Evolutionary conservation across 2,113 vertebrate species (phyloP).

Genomic region (Telmatochromis sp.): DNA sequence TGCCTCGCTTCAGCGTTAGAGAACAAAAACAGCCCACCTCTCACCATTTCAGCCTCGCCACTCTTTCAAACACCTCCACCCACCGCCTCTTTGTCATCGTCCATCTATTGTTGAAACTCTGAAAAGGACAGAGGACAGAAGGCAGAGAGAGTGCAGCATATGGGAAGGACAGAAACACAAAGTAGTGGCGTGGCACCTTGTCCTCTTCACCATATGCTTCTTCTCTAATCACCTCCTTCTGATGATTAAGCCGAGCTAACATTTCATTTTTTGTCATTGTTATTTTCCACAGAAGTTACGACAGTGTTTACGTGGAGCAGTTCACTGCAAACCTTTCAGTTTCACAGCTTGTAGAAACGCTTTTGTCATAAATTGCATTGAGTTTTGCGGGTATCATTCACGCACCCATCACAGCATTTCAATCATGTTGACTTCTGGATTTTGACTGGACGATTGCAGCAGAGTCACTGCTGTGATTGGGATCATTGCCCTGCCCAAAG

Average conservation of each 20-base stretch:
- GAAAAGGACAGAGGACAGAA: not conserved
- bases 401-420: not conserved
- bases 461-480: not conserved
- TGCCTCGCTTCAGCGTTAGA: not conserved
- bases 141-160: not conserved
- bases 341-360: not conserved
- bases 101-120: not conserved
- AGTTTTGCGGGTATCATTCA: fast-evolving
- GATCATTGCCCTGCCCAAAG: not conserved
- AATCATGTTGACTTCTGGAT: not conserved
- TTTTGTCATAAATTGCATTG: not conserved
- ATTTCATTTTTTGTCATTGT: not conserved
- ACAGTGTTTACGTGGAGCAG: not conserved
- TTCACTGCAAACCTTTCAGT: not conserved
- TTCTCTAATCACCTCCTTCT: not conserved
- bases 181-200: not conserved
- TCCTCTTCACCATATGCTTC: not conserved
- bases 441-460: not conserved
- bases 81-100: not conserved
- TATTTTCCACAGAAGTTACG: not conserved
- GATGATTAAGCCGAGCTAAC: not conserved
- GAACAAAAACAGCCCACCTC: not conserved
- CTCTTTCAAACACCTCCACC: not conserved
- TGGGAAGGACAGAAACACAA: not conserved
- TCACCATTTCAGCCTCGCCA: not conserved